phyloP scores from a whole-genome alignment of 2,888 invertebrate genomes.

The Dorcus hopei region DNA sequence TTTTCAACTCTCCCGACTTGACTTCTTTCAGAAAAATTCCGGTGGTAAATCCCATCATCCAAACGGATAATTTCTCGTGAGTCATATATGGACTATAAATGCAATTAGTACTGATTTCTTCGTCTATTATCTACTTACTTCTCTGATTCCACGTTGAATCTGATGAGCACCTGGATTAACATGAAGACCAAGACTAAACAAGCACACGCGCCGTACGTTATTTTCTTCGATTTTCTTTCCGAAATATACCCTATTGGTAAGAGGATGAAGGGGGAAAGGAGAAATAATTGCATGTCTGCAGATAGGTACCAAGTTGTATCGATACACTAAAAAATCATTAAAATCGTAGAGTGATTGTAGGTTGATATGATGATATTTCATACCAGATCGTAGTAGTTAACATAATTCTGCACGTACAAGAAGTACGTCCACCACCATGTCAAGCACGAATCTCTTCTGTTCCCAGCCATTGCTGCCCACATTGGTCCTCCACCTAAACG shows the following conservation, averaged over 20 bases:
- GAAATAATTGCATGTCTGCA: constrained; percentile 16
- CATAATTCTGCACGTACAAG: constrained; percentile 19
- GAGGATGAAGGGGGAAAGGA: constrained; percentile 10
- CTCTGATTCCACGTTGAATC: too few relatives aligned
- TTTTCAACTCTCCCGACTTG: constrained; percentile 6
- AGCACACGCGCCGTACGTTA: neutral
- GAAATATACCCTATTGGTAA: neutral
- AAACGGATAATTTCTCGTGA: constrained; percentile 16
- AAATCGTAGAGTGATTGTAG: too few relatives aligned
- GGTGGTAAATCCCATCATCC: constrained; percentile 17
- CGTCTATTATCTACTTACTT: too few relatives aligned
- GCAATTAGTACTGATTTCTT: neutral
- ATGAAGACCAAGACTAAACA: too few relatives aligned
- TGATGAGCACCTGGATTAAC: too few relatives aligned
- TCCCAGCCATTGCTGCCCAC: neutral
- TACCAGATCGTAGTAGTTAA: constrained; percentile 16
- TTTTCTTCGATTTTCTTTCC: neutral
- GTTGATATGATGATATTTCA: neutral
- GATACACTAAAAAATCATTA: constrained; percentile 10
- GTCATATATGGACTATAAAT: constrained; percentile 21
- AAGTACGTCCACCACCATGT: constrained; percentile 19
- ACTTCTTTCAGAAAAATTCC: constrained; percentile 19
- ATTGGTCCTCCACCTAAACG: constrained; percentile 9
- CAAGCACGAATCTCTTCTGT: constrained; percentile 5
- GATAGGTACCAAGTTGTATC: constrained; percentile 16